Evolutionary conservation across 2,888 invertebrate species (phyloP).

Genomic region (Hypomecis atomaria): DNA sequence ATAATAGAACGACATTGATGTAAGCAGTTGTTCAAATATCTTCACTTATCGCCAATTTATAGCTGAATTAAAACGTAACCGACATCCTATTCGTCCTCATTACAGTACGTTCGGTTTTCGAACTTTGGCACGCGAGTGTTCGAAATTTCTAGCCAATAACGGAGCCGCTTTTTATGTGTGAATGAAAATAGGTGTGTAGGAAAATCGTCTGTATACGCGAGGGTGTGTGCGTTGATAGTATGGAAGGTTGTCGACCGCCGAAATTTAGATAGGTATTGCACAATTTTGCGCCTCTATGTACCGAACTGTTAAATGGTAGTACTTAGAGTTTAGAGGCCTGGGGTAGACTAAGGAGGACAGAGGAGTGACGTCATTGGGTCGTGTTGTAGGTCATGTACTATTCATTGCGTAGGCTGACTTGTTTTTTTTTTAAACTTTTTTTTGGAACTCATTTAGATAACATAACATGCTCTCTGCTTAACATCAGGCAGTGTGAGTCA

Average conservation of each 20-base stretch:
- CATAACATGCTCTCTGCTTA: too few species aligned
- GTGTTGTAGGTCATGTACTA: constrained; percentile 38
- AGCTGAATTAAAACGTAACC: constrained; percentile 54
- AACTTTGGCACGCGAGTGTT: constrained; percentile 40
- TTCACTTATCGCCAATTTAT: constrained; percentile 25
- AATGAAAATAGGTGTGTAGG: constrained; percentile 48
- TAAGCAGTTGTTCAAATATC: constrained; percentile 19
- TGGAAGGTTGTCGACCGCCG: constrained; percentile 56
- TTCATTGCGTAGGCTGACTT: not conserved
- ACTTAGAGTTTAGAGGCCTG: constrained; percentile 26
- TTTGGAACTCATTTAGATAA: too few species aligned
- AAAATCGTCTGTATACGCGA: constrained; percentile 53
- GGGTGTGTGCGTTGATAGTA: constrained; percentile 51
- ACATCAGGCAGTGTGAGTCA: too few species aligned
- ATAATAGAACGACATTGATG: constrained; percentile 12
- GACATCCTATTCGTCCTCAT: constrained; percentile 56
- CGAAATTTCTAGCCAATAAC: constrained; percentile 45
- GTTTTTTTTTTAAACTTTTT: too few species aligned
- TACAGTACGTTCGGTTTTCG: constrained; percentile 47
- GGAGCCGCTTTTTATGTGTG: constrained; percentile 42
- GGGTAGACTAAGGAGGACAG: constrained; percentile 25
- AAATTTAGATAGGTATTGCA: constrained; percentile 67
- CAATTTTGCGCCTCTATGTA: constrained; percentile 49
- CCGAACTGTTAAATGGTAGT: constrained; percentile 9
- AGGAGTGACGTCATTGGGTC: constrained; percentile 28